Evolutionary conservation across 1,140 invertebrate genomes (phyloP).

Genomic region (Schlechtendalia chinensis): DNA sequence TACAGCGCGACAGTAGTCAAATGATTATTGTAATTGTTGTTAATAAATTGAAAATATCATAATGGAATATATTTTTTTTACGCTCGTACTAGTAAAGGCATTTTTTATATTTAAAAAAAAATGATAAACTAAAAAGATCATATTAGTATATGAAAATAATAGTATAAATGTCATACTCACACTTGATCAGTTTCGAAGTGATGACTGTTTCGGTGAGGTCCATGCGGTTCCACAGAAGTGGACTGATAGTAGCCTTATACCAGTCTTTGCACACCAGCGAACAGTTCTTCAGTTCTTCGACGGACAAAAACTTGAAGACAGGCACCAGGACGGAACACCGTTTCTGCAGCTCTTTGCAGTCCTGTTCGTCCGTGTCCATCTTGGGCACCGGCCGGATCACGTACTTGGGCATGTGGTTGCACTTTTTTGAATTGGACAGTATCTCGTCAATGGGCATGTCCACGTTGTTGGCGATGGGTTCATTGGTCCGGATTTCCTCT

Average conservation of each 20-base stretch:
- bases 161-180: constrained; percentile 23
- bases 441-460: constrained; percentile 34
- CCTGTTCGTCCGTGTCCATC: neutral
- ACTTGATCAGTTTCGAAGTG: constrained; percentile 27
- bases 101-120: too few relatives aligned
- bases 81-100: neutral
- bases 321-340: neutral
- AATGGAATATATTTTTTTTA: too few relatives aligned
- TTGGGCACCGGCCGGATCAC: constrained; percentile 30
- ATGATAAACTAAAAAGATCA: too few relatives aligned
- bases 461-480: constrained; percentile 22
- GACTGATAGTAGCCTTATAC: constrained; percentile 38
- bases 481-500: constrained; percentile 30
- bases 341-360: neutral
- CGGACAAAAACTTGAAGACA: constrained; percentile 29
- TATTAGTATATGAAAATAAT: too few relatives aligned
- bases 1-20: too few relatives aligned
- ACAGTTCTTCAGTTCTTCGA: constrained; percentile 29
- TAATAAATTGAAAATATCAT: too few relatives aligned
- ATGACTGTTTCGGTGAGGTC: constrained; percentile 13
- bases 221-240: constrained; percentile 28
- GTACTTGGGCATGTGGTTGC: constrained; percentile 42
- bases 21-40: too few relatives aligned
- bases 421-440: constrained; percentile 31
- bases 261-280: constrained; percentile 41